phyloP scores from a whole-genome alignment of 2,888 invertebrate genomes.

The Pelosia muscerda region DNA sequence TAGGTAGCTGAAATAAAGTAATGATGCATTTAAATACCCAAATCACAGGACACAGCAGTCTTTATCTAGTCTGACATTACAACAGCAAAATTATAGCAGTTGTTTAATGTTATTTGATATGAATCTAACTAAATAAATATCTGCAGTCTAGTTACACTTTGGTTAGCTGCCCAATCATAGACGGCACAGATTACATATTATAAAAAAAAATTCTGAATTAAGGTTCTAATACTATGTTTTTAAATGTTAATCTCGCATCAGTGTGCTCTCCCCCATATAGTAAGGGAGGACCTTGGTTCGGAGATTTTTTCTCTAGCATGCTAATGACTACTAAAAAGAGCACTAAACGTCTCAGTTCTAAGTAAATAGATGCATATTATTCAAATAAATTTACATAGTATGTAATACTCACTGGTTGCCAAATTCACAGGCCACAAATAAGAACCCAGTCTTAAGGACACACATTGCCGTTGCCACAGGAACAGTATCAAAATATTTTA shows the following conservation, averaged over 20 bases:
- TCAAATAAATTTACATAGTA: no score
- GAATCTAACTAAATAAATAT: no score
- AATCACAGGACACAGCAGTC: not conserved
- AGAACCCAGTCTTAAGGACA: conserved; percentile 98
- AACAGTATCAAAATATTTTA: conserved; percentile 99
- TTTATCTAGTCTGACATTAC: no score
- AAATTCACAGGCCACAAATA: conserved; percentile 99
- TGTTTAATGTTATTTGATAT: no score
- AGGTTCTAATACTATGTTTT: no score
- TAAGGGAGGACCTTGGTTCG: conserved; percentile 89
- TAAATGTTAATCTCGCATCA: conserved; percentile 84
- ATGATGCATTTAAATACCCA: not conserved
- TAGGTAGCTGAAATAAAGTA: conserved; percentile 90
- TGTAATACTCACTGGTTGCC: conserved; percentile 98
- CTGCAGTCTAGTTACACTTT: no score
- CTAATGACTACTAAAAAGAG: conserved; percentile 56
- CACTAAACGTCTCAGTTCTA: conserved; percentile 58
- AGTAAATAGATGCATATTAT: conserved; percentile 46
- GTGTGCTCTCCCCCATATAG: conserved; percentile 86
- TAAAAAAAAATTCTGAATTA: no score
- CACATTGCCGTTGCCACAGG: conserved; percentile 99
- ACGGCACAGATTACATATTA: no score
- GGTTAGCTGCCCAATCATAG: no score
- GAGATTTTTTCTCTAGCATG: conserved; percentile 83
- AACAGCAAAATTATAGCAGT: no score